These are phyloP conservation scores for Plecturocebus donacophilus DNA, from an alignment of 2,113 vertebrate species.

Conservation along the genomic window DNA sequence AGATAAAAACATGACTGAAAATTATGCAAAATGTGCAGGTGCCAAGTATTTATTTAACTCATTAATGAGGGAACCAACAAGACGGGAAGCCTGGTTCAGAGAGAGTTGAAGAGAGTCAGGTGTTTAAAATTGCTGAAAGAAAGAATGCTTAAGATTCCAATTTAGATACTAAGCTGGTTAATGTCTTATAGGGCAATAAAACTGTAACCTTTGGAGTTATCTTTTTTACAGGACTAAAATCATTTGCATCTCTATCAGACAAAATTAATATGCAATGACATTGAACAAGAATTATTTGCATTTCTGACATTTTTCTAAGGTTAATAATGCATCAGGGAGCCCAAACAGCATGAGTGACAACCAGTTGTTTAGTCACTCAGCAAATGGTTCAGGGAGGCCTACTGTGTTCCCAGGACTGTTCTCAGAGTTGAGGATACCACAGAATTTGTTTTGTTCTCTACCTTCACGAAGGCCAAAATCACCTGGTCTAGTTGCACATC, in stretches of 20 bases:
- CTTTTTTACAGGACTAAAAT: not conserved
- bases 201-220: not conserved
- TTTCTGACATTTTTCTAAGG: not conserved
- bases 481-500: not conserved
- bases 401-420: not conserved
- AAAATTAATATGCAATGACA: not conserved
- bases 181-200: not conserved
- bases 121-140: not conserved
- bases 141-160: not conserved
- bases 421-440: not conserved
- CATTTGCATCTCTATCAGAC: not conserved
- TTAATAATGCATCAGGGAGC: not conserved
- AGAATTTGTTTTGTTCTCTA: not conserved
- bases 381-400: not conserved
- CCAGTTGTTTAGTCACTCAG: not conserved
- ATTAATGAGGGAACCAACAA: not conserved
- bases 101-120: not conserved
- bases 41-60: conserved; percentile 1
- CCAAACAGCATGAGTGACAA: not conserved
- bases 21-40: not conserved
- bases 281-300: not conserved
- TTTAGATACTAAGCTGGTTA: conserved; percentile 13
- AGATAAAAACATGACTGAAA: not conserved
- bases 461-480: not conserved
- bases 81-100: not conserved